Conservation (phyloP, 2,797 vertebrate genomes). For the Rallus crepitans region DNA sequence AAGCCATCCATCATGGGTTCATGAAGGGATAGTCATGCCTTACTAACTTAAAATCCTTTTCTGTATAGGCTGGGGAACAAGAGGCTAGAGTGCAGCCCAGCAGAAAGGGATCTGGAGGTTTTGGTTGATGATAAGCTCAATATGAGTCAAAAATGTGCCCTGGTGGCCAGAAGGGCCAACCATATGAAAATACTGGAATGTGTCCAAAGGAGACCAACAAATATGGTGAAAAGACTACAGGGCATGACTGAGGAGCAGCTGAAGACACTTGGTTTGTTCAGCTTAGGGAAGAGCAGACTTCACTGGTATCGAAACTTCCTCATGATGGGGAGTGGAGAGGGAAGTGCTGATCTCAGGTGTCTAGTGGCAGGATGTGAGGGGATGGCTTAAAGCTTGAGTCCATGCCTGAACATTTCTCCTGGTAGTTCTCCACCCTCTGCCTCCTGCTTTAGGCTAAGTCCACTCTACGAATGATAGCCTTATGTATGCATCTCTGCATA, state of each 20-base stretch:
- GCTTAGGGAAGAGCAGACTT: not conserved
- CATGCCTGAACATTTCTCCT: not conserved
- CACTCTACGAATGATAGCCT: accelerated
- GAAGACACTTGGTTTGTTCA: not conserved
- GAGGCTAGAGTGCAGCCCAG: not conserved
- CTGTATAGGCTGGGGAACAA: not conserved
- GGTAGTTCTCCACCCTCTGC: not conserved
- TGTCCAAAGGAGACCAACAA: not conserved
- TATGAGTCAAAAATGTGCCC: not conserved
- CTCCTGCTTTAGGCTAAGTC: not conserved
- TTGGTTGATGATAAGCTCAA: not conserved
- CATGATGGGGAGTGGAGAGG: not conserved
- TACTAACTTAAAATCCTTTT: not conserved
- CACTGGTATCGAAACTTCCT: not conserved
- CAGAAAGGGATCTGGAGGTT: not conserved
- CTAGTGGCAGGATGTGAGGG: not conserved
- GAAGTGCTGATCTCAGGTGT: not conserved
- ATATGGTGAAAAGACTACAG: not conserved
- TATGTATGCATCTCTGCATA: not conserved
- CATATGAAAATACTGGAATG: not conserved
- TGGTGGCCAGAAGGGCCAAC: not conserved
- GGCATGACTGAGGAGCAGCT: not conserved
- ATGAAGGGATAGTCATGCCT: not conserved
- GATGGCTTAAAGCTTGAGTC: not conserved
- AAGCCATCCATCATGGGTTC: not conserved